Conservation (phyloP, 37 sponge, comb jelly and placozoan species). For the Agelas oroides region DNA sequence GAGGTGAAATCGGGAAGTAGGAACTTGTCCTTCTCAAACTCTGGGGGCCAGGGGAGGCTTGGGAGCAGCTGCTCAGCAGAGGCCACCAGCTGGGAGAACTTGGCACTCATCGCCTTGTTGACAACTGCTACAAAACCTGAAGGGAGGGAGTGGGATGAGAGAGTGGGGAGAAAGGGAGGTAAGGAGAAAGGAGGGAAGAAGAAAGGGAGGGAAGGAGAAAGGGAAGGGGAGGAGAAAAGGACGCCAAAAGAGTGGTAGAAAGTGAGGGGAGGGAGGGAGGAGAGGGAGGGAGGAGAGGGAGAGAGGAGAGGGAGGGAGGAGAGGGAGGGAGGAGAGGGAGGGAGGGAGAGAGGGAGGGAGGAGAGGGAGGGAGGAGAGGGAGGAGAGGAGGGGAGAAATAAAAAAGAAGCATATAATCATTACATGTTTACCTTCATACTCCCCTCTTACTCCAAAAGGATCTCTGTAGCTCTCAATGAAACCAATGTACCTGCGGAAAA, state of each 20-base stretch:
- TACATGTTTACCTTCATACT: constrained; percentile 82
- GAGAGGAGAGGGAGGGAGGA: not conserved
- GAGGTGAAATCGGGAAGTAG: constrained; percentile 94
- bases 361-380: not conserved
- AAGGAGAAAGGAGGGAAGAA: not conserved
- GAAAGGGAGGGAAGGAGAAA: not conserved
- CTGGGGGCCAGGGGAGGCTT: constrained; percentile 81
- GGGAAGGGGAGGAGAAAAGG: not conserved
- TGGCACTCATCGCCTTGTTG: constrained; percentile 89
- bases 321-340: constrained; percentile 12
- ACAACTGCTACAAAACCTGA: constrained; percentile 95
- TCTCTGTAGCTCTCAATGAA: constrained; percentile 95
- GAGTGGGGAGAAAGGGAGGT: not conserved
- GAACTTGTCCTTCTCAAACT: constrained; percentile 91
- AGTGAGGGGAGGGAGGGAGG: not conserved
- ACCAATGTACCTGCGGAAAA: constrained; percentile 94
- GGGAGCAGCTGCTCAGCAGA: constrained; percentile 74
- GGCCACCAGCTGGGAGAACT: constrained; percentile 79
- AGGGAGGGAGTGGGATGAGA: not conserved
- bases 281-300: not conserved
- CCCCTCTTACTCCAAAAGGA: constrained; percentile 94
- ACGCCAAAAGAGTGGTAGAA: not conserved
- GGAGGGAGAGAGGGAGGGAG: constrained; percentile 23
- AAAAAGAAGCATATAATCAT: not conserved
- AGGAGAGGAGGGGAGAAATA: not conserved